Evolutionary conservation across 2,113 vertebrate species (phyloP).

Genomic region (Riparia riparia): DNA sequence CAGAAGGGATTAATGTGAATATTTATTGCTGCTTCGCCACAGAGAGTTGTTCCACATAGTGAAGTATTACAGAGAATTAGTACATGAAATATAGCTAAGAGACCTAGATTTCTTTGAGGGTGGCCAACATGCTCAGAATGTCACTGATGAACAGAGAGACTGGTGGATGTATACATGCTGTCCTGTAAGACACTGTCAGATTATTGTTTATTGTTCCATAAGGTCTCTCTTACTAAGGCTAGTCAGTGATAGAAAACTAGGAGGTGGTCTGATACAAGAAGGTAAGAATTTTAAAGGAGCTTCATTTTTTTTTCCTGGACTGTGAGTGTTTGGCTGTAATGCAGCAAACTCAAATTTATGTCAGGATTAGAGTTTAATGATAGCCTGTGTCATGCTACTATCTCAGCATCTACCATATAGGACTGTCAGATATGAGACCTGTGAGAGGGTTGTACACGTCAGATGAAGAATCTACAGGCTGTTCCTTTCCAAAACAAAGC

Average conservation of each 20-base stretch:
- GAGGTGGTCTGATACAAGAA: neutral
- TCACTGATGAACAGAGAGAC: neutral
- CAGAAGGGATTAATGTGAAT: neutral
- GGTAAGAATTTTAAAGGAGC: neutral
- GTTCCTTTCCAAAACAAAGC: neutral
- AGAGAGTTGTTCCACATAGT: neutral
- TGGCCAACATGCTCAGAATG: neutral
- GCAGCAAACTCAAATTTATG: neutral
- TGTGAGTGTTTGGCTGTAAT: neutral
- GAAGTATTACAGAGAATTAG: neutral
- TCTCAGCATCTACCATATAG: neutral
- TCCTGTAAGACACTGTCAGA: neutral
- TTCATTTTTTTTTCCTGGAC: neutral
- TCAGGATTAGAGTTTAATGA: neutral
- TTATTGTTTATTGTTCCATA: neutral
- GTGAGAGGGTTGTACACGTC: neutral
- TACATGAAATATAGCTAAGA: neutral
- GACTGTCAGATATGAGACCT: neutral
- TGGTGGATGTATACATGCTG: neutral
- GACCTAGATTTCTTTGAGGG: neutral
- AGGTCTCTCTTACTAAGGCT: neutral
- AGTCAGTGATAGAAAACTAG: neutral
- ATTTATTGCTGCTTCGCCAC: slow-evolving; percentile 14
- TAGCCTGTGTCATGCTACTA: neutral
- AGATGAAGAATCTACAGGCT: neutral